phyloP scores from a whole-genome alignment of 2,888 invertebrate species.

The Campaea margaritaria region DNA sequence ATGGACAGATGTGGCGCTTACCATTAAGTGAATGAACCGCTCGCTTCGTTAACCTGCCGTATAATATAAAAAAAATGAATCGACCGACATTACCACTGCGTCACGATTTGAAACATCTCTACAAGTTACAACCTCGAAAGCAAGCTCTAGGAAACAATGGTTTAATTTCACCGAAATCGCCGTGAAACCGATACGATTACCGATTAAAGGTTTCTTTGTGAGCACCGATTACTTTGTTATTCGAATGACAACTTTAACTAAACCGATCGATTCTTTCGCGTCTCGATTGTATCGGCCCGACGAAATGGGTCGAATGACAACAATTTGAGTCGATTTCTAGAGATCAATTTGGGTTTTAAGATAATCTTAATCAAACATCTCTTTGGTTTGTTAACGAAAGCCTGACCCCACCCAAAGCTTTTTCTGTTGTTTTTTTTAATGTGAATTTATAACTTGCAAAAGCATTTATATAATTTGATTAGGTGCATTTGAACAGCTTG shows the following conservation, averaged over 20 bases:
- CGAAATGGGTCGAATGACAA: conserved; percentile 41
- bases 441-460: neutral
- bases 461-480: neutral
- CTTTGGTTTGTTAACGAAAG: conserved; percentile 41
- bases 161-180: conserved; percentile 54
- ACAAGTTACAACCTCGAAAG: conserved; percentile 8
- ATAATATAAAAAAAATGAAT: no score
- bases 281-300: conserved; percentile 39
- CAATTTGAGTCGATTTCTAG: conserved; percentile 41
- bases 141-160: conserved; percentile 35
- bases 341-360: conserved; percentile 46
- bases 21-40: no score
- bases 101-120: neutral
- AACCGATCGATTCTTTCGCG: conserved; percentile 51
- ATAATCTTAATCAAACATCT: conserved; percentile 47
- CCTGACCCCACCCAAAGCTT: conserved; percentile 34
- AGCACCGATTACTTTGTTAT: conserved; percentile 46
- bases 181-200: conserved; percentile 70
- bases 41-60: no score
- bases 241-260: conserved; percentile 66
- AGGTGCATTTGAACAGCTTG: neutral
- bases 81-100: no score
- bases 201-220: conserved; percentile 64
- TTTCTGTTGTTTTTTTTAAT: conserved; percentile 12
- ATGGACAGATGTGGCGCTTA: no score